These are phyloP conservation scores for Mormyrops boulengeri DNA, from an alignment of 2,797 vertebrate species.

Conservation along the genomic window DNA sequence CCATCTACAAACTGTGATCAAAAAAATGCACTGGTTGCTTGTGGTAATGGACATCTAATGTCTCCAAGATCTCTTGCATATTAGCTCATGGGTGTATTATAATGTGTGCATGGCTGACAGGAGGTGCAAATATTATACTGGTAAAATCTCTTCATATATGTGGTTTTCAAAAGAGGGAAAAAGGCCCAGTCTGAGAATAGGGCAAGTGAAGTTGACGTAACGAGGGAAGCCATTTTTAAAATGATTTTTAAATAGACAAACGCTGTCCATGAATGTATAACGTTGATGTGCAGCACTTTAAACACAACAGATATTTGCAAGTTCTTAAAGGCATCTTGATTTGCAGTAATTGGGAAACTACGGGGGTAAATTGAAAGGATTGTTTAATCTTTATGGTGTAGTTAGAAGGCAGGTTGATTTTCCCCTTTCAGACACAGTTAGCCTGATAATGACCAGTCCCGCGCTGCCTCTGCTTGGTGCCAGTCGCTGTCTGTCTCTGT, in stretches of 20 bases:
- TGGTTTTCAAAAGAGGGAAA: neutral
- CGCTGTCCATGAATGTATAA: neutral
- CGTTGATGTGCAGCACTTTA: neutral
- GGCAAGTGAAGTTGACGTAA: neutral
- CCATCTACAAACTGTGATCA: neutral
- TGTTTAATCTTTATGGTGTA: neutral
- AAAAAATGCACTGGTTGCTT: neutral
- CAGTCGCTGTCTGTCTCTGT: conserved; percentile 16
- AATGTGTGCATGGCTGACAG: neutral
- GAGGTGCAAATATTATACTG: neutral
- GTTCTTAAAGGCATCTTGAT: neutral
- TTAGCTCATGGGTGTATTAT: neutral
- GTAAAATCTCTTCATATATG: neutral
- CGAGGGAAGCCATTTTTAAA: neutral
- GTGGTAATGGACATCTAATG: neutral
- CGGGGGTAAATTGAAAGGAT: neutral
- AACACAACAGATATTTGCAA: neutral
- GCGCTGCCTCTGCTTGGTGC: neutral
- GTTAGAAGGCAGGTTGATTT: neutral
- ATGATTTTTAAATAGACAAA: neutral
- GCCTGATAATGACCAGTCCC: neutral
- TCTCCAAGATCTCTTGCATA: neutral
- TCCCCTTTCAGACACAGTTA: neutral
- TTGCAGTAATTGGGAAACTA: neutral
- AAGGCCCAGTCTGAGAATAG: neutral